phyloP scores from a whole-genome alignment of 1,140 invertebrate genomes.

The Physella acuta region DNA sequence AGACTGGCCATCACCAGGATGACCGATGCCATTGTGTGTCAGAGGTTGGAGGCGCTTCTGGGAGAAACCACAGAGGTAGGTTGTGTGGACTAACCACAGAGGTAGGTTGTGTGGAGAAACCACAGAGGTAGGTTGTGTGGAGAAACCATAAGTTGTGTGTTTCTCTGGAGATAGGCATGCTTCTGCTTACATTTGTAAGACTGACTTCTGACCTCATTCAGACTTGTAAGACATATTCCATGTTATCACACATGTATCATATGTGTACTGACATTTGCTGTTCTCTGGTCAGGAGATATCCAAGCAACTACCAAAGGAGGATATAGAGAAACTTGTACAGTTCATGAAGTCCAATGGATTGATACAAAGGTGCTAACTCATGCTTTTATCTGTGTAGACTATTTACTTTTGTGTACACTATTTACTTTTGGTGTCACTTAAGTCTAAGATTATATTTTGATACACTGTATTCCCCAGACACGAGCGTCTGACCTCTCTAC shows the following conservation, averaged over 20 bases:
- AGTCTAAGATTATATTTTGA: too few relatives aligned
- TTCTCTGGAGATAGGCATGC: too few relatives aligned
- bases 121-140: slow-evolving; percentile 49
- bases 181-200: too few relatives aligned
- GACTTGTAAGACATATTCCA: too few relatives aligned
- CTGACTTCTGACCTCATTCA: too few relatives aligned
- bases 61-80: slow-evolving; percentile 60
- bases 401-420: too few relatives aligned
- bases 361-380: slow-evolving; percentile 63
- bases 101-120: slow-evolving; percentile 67
- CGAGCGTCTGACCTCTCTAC: slow-evolving; percentile 64
- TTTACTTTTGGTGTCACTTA: too few relatives aligned
- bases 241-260: too few relatives aligned
- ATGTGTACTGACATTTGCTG: not conserved
- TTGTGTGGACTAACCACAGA: too few relatives aligned
- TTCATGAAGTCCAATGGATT: slow-evolving; percentile 62
- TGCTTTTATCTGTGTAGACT: too few relatives aligned
- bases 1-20: slow-evolving; percentile 67
- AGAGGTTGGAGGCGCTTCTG: slow-evolving; percentile 68
- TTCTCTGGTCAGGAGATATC: slow-evolving; percentile 57
- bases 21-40: slow-evolving; percentile 67
- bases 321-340: slow-evolving; percentile 65
- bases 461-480: slow-evolving; percentile 64
- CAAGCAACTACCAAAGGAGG: slow-evolving; percentile 66
- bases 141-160: slow-evolving; percentile 69